Base-by-base conservation (phyloP, 2,888 invertebrate species). In the Agrotis clavis region DNA sequence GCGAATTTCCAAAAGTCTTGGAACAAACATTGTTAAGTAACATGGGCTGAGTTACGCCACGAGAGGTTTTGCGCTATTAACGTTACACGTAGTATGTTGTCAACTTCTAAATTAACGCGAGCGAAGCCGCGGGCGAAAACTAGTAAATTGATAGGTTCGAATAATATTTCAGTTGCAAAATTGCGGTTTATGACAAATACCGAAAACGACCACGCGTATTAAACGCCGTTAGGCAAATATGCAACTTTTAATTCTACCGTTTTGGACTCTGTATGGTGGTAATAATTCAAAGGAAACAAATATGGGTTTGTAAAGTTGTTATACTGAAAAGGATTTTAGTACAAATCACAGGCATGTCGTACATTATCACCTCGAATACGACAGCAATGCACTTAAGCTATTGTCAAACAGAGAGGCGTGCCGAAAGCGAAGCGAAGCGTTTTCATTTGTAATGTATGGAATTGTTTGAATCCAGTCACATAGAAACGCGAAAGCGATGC, bases 301-400 rank as follows among this genome's bases (percentile, higher is more conserved):
- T 64, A 79, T 56, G n/a, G 35, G 41, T 30, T 21, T 61, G 53
- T 53, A 56, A 41, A 68, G 56, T 65, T 66, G 67, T 60, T 73
- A 53, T 25, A 51, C 61, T n/a, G 21, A 48, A 30, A 48, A 45
- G 56, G 11, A 53, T 67, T 74, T 71, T 63, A 51, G 62, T 67
- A 64, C 69, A 66, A 66, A 68, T 66, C 62, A 71, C 60, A 60
- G 68, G 66, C 72, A 53, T 69, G 41, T 80, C 81, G 77, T 84
- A 61, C 19, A 79, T 82, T 51, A 79, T 50, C 50, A 63, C 11
- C 62, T 54, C 19, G 53, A 50, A 67, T 75, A 19, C 64, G 41
- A 56, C 50, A 66, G 56, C 63, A 35, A 21, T 68, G 70, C 67
- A 82, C 50, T 79, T n/a, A n/a, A n/a, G n/a, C n/a, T n/a, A n/a